Percentiles rank a stretch among this genome's conserved stretches.
These are phyloP conservation scores for Crocodylus rhombifer DNA, from an alignment of 2,797 vertebrate genomes.

Conservation along the genomic window DNA sequence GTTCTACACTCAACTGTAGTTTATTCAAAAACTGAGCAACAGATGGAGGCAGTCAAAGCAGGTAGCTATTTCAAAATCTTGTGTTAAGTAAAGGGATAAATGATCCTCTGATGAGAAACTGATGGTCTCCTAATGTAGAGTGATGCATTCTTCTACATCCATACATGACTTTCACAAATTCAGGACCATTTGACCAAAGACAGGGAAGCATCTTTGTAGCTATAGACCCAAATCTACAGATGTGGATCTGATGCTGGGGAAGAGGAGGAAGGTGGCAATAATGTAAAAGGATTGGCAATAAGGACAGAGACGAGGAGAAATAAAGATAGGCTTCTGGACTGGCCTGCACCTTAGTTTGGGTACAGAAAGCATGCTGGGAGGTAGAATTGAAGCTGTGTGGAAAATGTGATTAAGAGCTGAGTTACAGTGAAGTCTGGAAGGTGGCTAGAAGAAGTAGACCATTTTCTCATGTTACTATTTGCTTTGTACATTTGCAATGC, in stretches of 20 bases:
- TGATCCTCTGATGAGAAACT: background rate
- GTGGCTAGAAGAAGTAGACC: background rate
- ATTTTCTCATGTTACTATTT: background rate
- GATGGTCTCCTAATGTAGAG: background rate
- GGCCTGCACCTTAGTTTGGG: background rate
- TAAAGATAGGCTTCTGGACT: background rate
- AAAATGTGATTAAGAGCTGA: background rate
- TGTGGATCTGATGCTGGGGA: too few relatives aligned
- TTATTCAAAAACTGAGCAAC: background rate
- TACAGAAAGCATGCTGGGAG: background rate
- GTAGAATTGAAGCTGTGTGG: background rate
- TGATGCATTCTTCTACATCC: background rate
- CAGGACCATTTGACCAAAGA: background rate
- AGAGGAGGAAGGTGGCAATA: background rate
- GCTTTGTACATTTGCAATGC: background rate
- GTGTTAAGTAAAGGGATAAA: background rate
- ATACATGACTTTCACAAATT: background rate
- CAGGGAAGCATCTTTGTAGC: background rate
- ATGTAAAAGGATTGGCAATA: background rate
- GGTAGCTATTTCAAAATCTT: background rate
- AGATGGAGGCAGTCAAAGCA: background rate
- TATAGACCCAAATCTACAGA: too few relatives aligned
- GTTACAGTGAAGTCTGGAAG: background rate
- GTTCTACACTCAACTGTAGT: background rate
- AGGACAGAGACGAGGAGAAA: background rate